Evolutionary conservation across 2,797 vertebrate genomes (phyloP).

Genomic region (Passerculus sandwichensis): DNA sequence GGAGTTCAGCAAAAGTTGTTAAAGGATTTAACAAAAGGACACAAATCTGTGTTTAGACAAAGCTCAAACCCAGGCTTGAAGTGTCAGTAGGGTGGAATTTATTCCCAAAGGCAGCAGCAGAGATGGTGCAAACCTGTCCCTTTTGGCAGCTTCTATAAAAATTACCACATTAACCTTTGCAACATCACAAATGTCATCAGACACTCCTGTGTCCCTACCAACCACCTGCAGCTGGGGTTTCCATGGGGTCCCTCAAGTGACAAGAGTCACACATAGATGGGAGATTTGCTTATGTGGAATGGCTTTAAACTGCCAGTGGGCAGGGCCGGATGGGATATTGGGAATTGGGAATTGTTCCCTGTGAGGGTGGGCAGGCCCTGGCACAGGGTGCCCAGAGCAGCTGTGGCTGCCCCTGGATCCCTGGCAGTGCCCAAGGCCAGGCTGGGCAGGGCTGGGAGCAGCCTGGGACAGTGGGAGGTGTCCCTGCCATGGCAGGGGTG

Average conservation of each 20-base stretch:
- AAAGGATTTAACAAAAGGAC: background rate
- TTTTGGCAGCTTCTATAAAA: background rate
- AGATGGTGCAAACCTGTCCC: background rate
- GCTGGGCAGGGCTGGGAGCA: too few relatives aligned
- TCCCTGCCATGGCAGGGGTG: too few relatives aligned
- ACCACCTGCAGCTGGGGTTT: background rate
- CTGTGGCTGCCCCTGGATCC: background rate
- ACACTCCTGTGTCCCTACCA: background rate
- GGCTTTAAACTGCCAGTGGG: fast-evolving
- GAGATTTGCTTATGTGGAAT: background rate
- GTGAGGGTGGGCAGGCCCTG: background rate
- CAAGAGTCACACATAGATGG: background rate
- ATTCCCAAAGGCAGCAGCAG: background rate
- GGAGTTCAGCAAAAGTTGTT: background rate
- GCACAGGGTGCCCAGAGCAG: background rate
- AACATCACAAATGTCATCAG: background rate
- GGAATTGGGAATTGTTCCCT: background rate
- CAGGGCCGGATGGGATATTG: fast-evolving
- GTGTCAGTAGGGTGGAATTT: background rate
- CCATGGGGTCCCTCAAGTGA: background rate
- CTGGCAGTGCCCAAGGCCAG: background rate
- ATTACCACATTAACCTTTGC: background rate
- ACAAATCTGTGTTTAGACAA: background rate
- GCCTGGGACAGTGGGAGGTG: too few relatives aligned
- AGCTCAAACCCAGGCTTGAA: background rate